Percentiles rank a stretch among this genome's conserved stretches.
phyloP scores from a whole-genome alignment of 2,888 invertebrate species.

The Strigamia maritima region DNA sequence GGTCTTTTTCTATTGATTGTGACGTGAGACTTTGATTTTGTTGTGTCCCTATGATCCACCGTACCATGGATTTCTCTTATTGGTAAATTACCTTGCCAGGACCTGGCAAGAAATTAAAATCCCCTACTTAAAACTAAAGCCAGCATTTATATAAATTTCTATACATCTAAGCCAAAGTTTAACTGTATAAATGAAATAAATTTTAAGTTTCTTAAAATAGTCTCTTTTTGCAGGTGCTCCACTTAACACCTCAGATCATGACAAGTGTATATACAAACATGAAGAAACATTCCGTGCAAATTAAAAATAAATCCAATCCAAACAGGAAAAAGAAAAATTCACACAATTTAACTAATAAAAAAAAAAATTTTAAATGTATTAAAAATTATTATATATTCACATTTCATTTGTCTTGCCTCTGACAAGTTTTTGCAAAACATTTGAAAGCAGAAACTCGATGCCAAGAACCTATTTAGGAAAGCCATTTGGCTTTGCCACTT shows the following conservation, averaged over 20 bases:
- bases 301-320: conserved; percentile 8
- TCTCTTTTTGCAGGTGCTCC: not conserved
- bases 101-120: too few species aligned
- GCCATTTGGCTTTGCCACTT: conserved; percentile 20
- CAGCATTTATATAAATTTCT: not conserved
- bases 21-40: too few species aligned
- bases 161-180: not conserved
- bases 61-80: too few species aligned
- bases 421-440: not conserved
- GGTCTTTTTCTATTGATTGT: too few species aligned
- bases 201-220: not conserved
- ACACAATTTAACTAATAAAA: not conserved
- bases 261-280: conserved; percentile 11
- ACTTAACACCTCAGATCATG: conserved; percentile 19
- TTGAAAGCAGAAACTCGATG: not conserved
- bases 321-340: not conserved
- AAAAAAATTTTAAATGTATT: not conserved
- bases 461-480: conserved; percentile 23
- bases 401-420: not conserved
- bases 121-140: not conserved
- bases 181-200: not conserved
- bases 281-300: conserved; percentile 6
- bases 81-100: too few species aligned
- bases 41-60: too few species aligned
- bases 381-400: too few species aligned